Conservation (phyloP, 2,888 invertebrate genomes). For the Drosophila atroscutellata region DNA sequence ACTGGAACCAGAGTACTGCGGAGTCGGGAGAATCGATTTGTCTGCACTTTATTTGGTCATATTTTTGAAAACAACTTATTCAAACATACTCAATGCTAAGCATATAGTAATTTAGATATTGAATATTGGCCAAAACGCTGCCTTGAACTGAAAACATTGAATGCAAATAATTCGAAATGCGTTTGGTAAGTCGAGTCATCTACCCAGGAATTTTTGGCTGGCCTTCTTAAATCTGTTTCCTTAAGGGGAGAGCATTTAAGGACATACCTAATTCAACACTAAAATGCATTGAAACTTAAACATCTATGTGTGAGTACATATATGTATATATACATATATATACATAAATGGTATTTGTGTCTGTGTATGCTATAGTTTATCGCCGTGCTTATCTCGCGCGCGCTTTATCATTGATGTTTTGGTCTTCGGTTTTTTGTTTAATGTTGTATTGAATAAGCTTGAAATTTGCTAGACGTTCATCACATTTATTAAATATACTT, state of each 20-base stretch:
- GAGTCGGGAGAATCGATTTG: neutral
- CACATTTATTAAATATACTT: slow-evolving; percentile 67
- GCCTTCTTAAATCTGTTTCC: neutral
- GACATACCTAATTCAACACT: slow-evolving; percentile 5
- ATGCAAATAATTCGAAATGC: slow-evolving; percentile 12
- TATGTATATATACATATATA: neutral
- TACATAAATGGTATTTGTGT: neutral
- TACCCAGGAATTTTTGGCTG: neutral
- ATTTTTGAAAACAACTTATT: neutral
- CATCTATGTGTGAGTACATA: slow-evolving; percentile 4
- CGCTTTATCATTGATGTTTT: slow-evolving; percentile 20
- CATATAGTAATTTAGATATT: slow-evolving; percentile 5
- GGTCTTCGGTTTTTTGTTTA: slow-evolving; percentile 29
- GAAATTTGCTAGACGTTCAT: slow-evolving; percentile 53
- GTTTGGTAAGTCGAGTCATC: slow-evolving; percentile 2
- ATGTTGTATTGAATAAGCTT: slow-evolving; percentile 35
- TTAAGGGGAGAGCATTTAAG: slow-evolving; percentile 4
- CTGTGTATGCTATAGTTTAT: neutral
- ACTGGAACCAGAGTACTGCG: neutral
- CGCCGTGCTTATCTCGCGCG: slow-evolving; percentile 1
- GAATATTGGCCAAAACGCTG: neutral
- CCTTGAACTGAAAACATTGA: slow-evolving; percentile 3
- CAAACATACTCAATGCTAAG: slow-evolving; percentile 13
- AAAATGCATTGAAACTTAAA: slow-evolving; percentile 7
- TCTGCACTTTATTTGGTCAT: neutral